Conservation (phyloP, 53 echinoderm and acorn worm genomes). For the Stichopus horrens region DNA sequence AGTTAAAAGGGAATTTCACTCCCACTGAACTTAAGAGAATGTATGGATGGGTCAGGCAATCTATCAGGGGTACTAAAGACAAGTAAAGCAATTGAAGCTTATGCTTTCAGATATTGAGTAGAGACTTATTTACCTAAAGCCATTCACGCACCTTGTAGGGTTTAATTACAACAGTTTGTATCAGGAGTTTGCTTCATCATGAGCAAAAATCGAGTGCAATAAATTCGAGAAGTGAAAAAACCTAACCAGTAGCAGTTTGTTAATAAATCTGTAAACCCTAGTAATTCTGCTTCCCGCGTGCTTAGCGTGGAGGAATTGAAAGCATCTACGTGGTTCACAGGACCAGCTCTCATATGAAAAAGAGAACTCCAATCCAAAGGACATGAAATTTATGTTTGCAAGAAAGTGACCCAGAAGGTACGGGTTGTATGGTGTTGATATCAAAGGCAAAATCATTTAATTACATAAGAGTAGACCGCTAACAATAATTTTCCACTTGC, state of each 20-base stretch:
- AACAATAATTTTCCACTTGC: constrained; percentile 54
- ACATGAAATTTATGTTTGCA: not conserved
- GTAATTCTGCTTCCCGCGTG: constrained; percentile 54
- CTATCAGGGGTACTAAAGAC: too few species aligned
- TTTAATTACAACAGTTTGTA: too few species aligned
- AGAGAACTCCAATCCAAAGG: not conserved
- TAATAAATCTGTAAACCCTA: constrained; percentile 50
- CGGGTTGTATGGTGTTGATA: not conserved
- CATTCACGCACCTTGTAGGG: too few species aligned
- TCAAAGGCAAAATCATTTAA: not conserved
- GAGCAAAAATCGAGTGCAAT: constrained; percentile 62
- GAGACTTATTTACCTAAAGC: too few species aligned
- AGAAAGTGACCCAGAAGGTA: constrained; percentile 12
- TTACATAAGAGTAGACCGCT: constrained; percentile 17
- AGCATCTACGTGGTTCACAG: constrained; percentile 47
- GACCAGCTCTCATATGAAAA: constrained; percentile 55
- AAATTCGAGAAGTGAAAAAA: constrained; percentile 50
- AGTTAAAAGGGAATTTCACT: too few species aligned
- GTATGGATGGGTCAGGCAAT: too few species aligned
- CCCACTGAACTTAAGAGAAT: too few species aligned
- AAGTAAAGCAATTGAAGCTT: too few species aligned
- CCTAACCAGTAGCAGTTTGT: constrained; percentile 54
- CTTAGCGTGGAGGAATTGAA: constrained; percentile 41
- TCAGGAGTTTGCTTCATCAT: too few species aligned
- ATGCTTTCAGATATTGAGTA: too few species aligned